Evolutionary conservation across 2,797 vertebrate species (phyloP), one percentile per base, ranked within the genome.

Genomic region (Diglossa cyanea): DNA sequence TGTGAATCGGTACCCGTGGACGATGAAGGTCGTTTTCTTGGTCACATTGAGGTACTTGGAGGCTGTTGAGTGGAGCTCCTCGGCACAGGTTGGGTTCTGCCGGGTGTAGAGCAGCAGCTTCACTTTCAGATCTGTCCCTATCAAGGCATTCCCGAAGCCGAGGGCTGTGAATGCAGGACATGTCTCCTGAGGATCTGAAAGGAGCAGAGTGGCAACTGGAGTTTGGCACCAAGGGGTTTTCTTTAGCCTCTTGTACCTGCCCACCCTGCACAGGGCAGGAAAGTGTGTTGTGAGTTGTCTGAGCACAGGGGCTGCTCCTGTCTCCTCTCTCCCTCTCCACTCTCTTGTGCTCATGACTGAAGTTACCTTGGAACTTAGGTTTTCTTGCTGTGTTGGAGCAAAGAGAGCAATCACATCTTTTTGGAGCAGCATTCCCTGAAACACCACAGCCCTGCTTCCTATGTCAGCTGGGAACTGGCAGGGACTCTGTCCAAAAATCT

Each of bases 1-100:
- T 0, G 99, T 99, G 55, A 98, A 97, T 57, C 99, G 93, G 97
- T 99, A 99, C 18, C 99, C 99, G 0, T 99, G 99, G 92, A 99
- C 90, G 80, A 99, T 97, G 68, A 99, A 99, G 86, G 98, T 98
- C 0, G 98, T 99, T 97, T 98, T 98, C 73, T 95, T 98, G 73
- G 96, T 97, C 18, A 98, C 75, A 11, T 98, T 63, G 25, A 99
- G 97, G 47, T 97, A 93, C 28, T 94, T 91, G 16, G 98, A 90
- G 65, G 53, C 68, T 7, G 97, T 85, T 48, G 97, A 96, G 50
- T 88, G 60, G 21, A 99, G 72, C 90, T 98, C 83, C 6, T 97
- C 96, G 10, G 99, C 98, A 2, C 99, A 99, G 88, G 88, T 60
- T 5, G 70, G 92, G 92, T 99, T 99, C 93, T 96, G 94, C 35